Evolutionary conservation across 2,113 vertebrate genomes (phyloP), one percentile per base, ranked within the genome.

Genomic region (Bolborhynchus lineola): DNA sequence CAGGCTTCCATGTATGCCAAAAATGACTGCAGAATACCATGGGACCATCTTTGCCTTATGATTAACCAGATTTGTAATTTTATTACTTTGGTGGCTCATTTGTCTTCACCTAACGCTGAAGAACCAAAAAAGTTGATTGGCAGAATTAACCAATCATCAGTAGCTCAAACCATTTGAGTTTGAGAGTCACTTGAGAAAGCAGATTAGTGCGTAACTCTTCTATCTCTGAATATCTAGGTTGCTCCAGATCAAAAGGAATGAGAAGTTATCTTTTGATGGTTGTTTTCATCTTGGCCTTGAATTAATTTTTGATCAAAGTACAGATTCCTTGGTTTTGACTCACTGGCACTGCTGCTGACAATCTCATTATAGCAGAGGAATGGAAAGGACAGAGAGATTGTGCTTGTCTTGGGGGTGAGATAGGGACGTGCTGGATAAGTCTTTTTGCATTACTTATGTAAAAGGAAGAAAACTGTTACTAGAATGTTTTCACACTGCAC

Each of bases 1-100:
- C 95, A 97, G 92, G n/a, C 52, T 95, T 94, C 94, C 33, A 2
- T 70, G 23, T 74, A 64, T 96, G 97, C 98, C 97, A 98, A 82
- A 95, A 95, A 92, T 87, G 76, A 93, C 93, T 93, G 91, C 85
- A 95, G 88, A 93, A 59, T 97, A 94, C 67, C 97, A 93, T 62
- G 97, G 86, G 95, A 98, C 85, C 60, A 20, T 96, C 92, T 95
- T 92, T 92, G 37, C 92, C 86, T 95, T 91, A 86, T 76, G 93
- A 87, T 91, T 68, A 87, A 57, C 8, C 53, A 95, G 70, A 92
- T 77, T 92, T 59, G 88, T 33, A n/a, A 7, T 37, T 41, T 26
- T 93, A 42, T 52, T 55, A 33, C 91, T 94, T 95, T 75, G 42
- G 44, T 95, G 83, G 29, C 44, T 95, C 95, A 89, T 95, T 97